These are phyloP conservation scores for Dicrostonyx torquatus DNA, from an alignment of 2,797 vertebrate genomes.

Conservation along the genomic window DNA sequence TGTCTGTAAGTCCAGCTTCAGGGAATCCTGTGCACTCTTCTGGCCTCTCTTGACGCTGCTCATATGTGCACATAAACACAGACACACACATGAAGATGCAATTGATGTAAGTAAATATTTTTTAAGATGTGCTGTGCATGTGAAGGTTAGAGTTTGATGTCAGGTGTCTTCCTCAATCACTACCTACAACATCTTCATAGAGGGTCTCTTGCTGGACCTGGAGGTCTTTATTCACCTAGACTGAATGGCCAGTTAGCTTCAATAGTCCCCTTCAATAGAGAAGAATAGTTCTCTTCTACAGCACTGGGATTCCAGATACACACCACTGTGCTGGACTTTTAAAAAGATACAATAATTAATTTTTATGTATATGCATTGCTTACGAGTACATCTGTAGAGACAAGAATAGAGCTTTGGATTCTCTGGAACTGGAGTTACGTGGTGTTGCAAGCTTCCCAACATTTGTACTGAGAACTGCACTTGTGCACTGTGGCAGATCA, in stretches of 20 bases:
- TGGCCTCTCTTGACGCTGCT: not conserved
- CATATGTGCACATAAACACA: no score
- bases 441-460: not conserved
- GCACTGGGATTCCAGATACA: not conserved
- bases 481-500: not conserved
- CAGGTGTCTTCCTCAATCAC: not conserved
- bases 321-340: not conserved
- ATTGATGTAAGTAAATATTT: not conserved
- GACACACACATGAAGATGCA: not conserved
- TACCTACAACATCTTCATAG: not conserved
- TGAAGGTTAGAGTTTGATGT: not conserved
- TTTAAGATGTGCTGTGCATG: not conserved
- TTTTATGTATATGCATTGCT: not conserved
- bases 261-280: not conserved
- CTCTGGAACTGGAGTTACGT: not conserved
- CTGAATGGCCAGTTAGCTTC: not conserved
- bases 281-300: not conserved
- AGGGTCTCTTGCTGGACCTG: not conserved
- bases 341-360: not conserved
- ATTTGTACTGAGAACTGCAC: not conserved
- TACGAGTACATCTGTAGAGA: not conserved
- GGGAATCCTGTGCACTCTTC: not conserved
- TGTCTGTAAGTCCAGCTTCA: not conserved
- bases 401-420: not conserved
- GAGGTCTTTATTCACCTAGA: not conserved